phyloP scores from a whole-genome alignment of 2,888 invertebrate genomes.

The Salpingus planirostris region DNA sequence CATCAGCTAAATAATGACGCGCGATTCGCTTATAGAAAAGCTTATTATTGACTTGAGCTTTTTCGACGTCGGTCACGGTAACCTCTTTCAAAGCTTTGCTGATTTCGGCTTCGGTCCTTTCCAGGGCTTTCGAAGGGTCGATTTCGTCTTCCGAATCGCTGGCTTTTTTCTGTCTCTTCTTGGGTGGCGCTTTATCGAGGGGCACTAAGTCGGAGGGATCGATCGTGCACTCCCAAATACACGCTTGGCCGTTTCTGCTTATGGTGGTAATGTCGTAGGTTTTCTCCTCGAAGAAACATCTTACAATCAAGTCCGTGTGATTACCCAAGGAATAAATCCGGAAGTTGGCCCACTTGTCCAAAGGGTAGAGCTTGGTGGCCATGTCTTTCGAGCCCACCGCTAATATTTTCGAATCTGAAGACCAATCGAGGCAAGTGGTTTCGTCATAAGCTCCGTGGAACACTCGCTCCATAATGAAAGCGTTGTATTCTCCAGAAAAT shows the following conservation, averaged over 20 bases:
- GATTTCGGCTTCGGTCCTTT: conserved; percentile 44
- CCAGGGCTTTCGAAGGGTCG: conserved; percentile 49
- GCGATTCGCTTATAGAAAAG: conserved; percentile 61
- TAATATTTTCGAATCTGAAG: conserved; percentile 77
- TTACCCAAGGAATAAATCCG: conserved; percentile 69
- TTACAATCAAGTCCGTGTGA: conserved; percentile 77
- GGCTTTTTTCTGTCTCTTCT: conserved; percentile 40
- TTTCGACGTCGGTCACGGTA: conserved; percentile 39
- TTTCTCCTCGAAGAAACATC: conserved; percentile 79
- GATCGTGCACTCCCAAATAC: conserved; percentile 78
- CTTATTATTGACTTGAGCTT: conserved; percentile 39
- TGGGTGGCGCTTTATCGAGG: conserved; percentile 26
- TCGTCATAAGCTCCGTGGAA: conserved; percentile 77
- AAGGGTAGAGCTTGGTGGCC: conserved; percentile 71
- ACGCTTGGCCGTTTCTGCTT: conserved; percentile 74
- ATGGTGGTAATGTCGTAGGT: conserved; percentile 78
- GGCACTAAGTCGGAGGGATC: conserved; percentile 59
- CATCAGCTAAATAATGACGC: conserved; percentile 67
- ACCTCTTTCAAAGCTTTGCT: conserved; percentile 38
- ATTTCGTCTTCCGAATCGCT: conserved; percentile 59
- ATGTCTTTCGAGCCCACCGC: conserved; percentile 90
- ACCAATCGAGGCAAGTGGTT: conserved; percentile 86
- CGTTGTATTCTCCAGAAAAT: conserved; percentile 74
- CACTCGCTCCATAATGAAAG: conserved; percentile 75
- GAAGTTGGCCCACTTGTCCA: conserved; percentile 68